Conservation (phyloP, 2,113 vertebrate genomes). For the Indicator maculatus region DNA sequence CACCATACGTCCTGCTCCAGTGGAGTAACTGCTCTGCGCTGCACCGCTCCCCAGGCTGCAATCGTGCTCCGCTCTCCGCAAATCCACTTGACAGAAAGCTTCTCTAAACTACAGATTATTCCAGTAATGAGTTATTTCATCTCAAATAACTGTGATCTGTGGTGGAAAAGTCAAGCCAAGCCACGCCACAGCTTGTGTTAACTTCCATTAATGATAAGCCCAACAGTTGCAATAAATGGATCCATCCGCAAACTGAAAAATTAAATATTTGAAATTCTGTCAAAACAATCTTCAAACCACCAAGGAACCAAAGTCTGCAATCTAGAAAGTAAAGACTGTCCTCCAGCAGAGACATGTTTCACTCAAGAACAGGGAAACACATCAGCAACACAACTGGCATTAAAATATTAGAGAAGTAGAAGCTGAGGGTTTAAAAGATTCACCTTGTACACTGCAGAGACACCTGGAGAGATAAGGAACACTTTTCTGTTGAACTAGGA, state of each 20-base stretch:
- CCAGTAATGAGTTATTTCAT: slow-evolving; percentile 35
- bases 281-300: background rate
- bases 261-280: background rate
- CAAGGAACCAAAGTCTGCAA: background rate
- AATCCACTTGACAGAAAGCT: slow-evolving; percentile 47
- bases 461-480: background rate
- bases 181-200: slow-evolving; percentile 20
- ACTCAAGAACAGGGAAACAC: background rate
- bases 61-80: background rate
- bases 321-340: background rate
- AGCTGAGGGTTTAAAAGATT: background rate
- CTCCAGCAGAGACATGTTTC: background rate
- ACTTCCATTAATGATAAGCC: slow-evolving; percentile 22
- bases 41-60: background rate
- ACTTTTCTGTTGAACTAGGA: background rate
- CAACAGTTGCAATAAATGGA: slow-evolving; percentile 19
- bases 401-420: background rate
- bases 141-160: slow-evolving; percentile 18
- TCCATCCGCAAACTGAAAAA: slow-evolving; percentile 1
- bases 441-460: background rate
- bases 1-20: background rate
- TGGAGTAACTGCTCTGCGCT: background rate
- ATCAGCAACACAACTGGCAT: background rate
- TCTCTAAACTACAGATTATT: slow-evolving; percentile 27
- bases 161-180: slow-evolving; percentile 22